Evolutionary conservation across 2,888 invertebrate species (phyloP), one percentile per base, ranked within the genome.

Genomic region (Herminia tarsipennalis): DNA sequence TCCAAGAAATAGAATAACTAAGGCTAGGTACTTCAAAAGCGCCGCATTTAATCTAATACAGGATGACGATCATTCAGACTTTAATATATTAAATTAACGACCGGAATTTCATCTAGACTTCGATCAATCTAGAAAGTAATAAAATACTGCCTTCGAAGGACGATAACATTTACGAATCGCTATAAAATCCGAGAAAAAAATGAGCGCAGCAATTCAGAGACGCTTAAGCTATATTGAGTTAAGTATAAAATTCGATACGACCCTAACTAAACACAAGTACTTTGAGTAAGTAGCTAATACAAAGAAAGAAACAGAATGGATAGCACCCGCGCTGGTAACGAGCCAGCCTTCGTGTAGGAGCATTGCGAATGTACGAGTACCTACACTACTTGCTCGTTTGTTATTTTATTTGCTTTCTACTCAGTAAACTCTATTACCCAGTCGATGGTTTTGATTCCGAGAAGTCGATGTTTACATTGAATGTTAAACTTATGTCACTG

Each of bases 401-500:
- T 88, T 88, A 86, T 88, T 88, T 86, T 88, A 83, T 88, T 88
- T 88, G 79, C 80, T 78, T 76, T 81, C 73, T 82, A 81, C 88
- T 87, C 81, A 73, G 87, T 83, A 85, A 84, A 86, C 81, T 82
- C 86, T 87, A 86, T 87, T 83, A 83, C 79, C 72, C 77, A 76
- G 73, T 78, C 85, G 85, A 87, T 83, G 78, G 83, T 82, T 88
- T 88, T 86, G 86, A 88, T 88, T 88, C 87, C 73, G 64, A 82
- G 88, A 86, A 88, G 70, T 74, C 67, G 53, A 76, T 86, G 86
- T 86, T 87, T 88, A 83, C 81, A 84, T 86, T 86, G 76, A 78
- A 78, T 78, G 80, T 78, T 81, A 78, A 84, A 81, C 81, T 86
- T 80, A 77, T 83, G 85, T 84, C 83, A 76, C 67, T 75, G 79